Base-by-base conservation (phyloP, 2,113 vertebrate genomes). In the Amphiprion percula region DNA sequence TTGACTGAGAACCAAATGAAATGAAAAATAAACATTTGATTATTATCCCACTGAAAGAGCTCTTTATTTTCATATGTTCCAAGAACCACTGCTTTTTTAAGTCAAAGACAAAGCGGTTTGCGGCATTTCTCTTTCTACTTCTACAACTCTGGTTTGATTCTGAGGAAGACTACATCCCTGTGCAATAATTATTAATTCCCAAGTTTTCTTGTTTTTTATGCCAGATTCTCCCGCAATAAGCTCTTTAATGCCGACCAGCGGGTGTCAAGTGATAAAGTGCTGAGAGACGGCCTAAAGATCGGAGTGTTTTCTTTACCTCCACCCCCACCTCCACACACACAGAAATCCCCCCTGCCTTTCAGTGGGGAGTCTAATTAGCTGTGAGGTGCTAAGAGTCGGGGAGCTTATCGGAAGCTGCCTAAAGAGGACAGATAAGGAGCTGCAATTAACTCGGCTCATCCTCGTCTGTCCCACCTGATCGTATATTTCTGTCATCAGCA, bases 321-420 rank as follows among this genome's bases (percentile, higher is more conserved):
- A 5, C 56, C 56, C 21, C 30, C 65, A 11, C 62, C 12, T 24
- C 4, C 37, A 24, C 69, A 49, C 49, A 1, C 63, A 24, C 65
- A 39, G 62, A 65, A 60, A 49, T 64, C 54, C 53, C 26, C 23
- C 23, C 52, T 33, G 66, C 55, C 55, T 75, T 82, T 69, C 84
- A 71, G 68, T 44, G 74, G 76, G 76, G 82, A 80, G 77, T 64
- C 84, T 82, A 80, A 87, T 91, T 87, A 86, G 85, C 60, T 79
- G 71, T 66, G 76, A 77, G 84, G 87, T 84, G 89, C 68, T 83
- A 87, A 86, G 73, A 82, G 72, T 58, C 66, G 53, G 70, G 59
- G 68, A 77, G 80, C 80, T 91, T 92, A 92, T 90, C 86, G 5
- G 79, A 77, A 77, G 75, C 86, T 60, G 68, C 62, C 73, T 84